Evolutionary conservation across 1,140 invertebrate species (phyloP).

Genomic region (Coptotermes formosanus): DNA sequence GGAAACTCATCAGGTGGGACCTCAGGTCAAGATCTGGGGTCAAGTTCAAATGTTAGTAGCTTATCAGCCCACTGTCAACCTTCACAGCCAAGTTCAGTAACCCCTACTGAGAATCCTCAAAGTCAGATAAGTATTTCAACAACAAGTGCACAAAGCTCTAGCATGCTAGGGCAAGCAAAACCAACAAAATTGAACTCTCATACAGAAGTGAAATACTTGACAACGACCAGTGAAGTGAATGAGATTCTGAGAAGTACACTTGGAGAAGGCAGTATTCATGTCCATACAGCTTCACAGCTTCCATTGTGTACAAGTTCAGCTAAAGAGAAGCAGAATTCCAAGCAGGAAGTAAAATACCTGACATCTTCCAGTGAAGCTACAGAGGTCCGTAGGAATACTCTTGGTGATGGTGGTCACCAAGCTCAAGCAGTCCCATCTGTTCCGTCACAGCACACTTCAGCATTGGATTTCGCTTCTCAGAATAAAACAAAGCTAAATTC

Average conservation of each 20-base stretch:
- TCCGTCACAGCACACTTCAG: background rate
- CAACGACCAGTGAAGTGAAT: constrained; percentile 32
- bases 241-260: constrained; percentile 32
- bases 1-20: constrained; percentile 23
- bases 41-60: background rate
- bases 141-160: background rate
- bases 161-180: background rate
- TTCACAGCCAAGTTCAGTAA: background rate
- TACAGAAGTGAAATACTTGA: constrained; percentile 31
- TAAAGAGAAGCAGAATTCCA: background rate
- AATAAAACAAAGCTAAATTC: constrained; percentile 19
- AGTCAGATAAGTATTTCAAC: background rate
- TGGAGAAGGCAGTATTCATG: constrained; percentile 12
- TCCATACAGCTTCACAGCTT: background rate
- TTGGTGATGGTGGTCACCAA: background rate
- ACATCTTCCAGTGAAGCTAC: constrained; percentile 15
- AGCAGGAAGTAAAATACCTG: background rate
- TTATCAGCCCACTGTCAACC: background rate
- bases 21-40: background rate
- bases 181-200: constrained; percentile 20
- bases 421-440: background rate
- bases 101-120: background rate
- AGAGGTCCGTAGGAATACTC: background rate
- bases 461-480: background rate
- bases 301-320: background rate